phyloP scores from a whole-genome alignment of 2,113 vertebrate genomes.

The Regulus satrapa region DNA sequence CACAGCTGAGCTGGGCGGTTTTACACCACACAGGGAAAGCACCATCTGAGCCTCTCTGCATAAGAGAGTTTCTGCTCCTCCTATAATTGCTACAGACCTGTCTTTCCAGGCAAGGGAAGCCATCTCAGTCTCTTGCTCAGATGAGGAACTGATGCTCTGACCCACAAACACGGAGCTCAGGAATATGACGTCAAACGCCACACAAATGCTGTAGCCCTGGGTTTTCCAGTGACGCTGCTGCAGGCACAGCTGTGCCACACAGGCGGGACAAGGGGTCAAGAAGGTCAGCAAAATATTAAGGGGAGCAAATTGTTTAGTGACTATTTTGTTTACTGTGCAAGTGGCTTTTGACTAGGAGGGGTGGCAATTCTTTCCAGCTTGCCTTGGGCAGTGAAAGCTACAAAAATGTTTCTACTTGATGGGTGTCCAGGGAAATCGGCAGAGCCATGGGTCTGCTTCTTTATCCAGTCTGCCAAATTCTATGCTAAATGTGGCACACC shows the following conservation, averaged over 20 bases:
- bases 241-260: not conserved
- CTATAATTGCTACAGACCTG: not conserved
- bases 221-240: not conserved
- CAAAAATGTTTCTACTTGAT: not conserved
- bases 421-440: not conserved
- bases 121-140: not conserved
- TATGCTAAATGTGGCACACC: not conserved
- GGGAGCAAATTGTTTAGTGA: conserved; percentile 27
- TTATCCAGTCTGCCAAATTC: not conserved
- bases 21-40: not conserved
- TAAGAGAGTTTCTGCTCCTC: not conserved
- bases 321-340: conserved; percentile 19
- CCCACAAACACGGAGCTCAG: not conserved
- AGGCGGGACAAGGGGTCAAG: not conserved
- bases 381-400: conserved; percentile 1
- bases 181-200: accelerated
- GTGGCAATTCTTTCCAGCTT: not conserved
- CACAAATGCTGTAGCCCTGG: not conserved
- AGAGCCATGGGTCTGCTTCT: not conserved
- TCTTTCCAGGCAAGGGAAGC: not conserved
- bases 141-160: not conserved
- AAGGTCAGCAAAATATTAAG: conserved; percentile 20
- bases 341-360: not conserved
- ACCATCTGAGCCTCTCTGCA: not conserved
- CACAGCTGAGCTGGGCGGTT: not conserved